Percentiles rank a stretch among this genome's conserved stretches.
Conservation (phyloP, 2,888 invertebrate genomes). For the Chelonus formosanus region DNA sequence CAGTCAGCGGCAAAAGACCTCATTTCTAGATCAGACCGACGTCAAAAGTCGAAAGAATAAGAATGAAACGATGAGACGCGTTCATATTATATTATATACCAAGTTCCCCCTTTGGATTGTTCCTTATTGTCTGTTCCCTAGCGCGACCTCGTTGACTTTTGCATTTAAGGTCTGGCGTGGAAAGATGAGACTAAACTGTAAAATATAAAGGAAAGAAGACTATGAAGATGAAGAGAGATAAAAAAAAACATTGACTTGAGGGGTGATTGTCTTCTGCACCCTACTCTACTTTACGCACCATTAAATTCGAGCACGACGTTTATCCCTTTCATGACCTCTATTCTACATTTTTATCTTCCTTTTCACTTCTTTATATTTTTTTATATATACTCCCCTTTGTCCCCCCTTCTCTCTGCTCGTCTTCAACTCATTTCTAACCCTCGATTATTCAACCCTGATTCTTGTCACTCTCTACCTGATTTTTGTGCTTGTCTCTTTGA, state of each 20-base stretch:
- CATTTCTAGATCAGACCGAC: not conserved
- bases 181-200: slow-evolving; percentile 11
- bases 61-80: not conserved
- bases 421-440: not conserved
- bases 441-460: slow-evolving; percentile 29
- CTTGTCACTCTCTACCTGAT: slow-evolving; percentile 24
- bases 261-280: slow-evolving; percentile 24
- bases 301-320: slow-evolving; percentile 60
- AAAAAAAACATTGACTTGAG: slow-evolving; percentile 27
- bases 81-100: not conserved
- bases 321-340: slow-evolving; percentile 52
- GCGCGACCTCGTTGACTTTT: slow-evolving; percentile 30
- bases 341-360: slow-evolving; percentile 37
- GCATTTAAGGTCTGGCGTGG: slow-evolving; percentile 3
- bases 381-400: too few species aligned
- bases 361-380: too few species aligned
- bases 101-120: slow-evolving; percentile 21
- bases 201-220: not conserved
- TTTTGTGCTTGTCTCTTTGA: slow-evolving; percentile 34
- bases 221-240: not conserved
- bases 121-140: slow-evolving; percentile 21
- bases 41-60: not conserved
- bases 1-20: slow-evolving; percentile 25
- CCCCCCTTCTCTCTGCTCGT: too few species aligned
- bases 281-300: slow-evolving; percentile 59